phyloP scores from a whole-genome alignment of 2,888 invertebrate genomes.

The Xanthia icteritia region DNA sequence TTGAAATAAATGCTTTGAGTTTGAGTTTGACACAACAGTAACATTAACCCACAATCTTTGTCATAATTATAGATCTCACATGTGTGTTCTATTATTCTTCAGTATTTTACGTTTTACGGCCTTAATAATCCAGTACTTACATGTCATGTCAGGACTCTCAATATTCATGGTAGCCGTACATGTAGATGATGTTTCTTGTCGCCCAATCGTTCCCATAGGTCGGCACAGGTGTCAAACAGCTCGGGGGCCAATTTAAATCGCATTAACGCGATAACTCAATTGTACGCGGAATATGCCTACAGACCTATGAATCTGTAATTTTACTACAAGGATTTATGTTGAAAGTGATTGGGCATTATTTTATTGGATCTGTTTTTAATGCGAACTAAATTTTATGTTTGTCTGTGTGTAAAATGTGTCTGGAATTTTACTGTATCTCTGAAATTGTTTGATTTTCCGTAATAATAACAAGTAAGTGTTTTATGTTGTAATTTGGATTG shows the following conservation, averaged over 20 bases:
- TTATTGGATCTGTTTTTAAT: not conserved
- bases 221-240: constrained; percentile 82
- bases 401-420: not conserved
- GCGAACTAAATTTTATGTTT: not conserved
- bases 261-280: constrained; percentile 89
- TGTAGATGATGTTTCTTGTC: constrained; percentile 63
- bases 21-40: too few relatives aligned
- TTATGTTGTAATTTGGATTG: too few relatives aligned
- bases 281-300: constrained; percentile 71
- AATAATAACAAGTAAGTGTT: not conserved
- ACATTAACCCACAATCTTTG: too few relatives aligned
- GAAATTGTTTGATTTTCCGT: not conserved
- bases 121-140: not conserved
- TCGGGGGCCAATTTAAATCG: constrained; percentile 86
- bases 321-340: constrained; percentile 33
- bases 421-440: not conserved
- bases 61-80: too few relatives aligned
- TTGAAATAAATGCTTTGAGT: too few relatives aligned
- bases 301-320: constrained; percentile 67
- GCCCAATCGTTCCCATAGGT: constrained; percentile 77
- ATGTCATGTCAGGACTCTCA: not conserved
- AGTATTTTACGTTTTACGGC: too few relatives aligned
- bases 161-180: constrained; percentile 32
- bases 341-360: not conserved
- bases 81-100: too few relatives aligned